Evolutionary conservation across 1,140 invertebrate genomes (phyloP).

Genomic region (Nebria ingens): DNA sequence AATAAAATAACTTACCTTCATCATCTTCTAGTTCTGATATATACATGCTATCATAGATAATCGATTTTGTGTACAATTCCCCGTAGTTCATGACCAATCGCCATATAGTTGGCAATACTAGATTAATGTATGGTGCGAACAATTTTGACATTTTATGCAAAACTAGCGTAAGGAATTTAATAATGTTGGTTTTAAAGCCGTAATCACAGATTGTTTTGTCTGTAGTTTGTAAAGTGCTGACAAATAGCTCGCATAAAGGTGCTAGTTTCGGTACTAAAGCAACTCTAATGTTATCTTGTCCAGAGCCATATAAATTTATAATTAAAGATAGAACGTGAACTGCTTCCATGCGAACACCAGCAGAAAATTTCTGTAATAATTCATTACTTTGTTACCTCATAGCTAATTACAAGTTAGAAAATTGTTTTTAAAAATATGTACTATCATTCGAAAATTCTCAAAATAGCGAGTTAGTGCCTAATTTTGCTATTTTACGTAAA

Average conservation of each 20-base stretch:
- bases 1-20: constrained; percentile 12
- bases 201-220: neutral
- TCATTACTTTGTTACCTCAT: too few relatives aligned
- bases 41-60: constrained; percentile 30
- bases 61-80: constrained; percentile 36
- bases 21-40: constrained; percentile 22
- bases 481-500: too few relatives aligned
- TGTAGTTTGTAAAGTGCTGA: neutral
- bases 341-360: neutral
- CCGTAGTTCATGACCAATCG: constrained; percentile 57
- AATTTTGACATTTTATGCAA: constrained; percentile 56
- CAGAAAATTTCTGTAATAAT: neutral
- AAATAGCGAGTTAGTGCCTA: too few relatives aligned
- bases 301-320: neutral
- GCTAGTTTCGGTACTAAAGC: neutral
- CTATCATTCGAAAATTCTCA: too few relatives aligned
- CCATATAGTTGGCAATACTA: constrained; percentile 62
- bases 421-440: too few relatives aligned
- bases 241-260: neutral
- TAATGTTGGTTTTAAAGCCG: neutral
- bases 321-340: neutral
- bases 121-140: constrained; percentile 49
- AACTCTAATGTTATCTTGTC: neutral
- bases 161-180: constrained; percentile 43
- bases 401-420: too few relatives aligned